Base-by-base conservation (phyloP, 2,888 invertebrate genomes). In the Rhogogaster chlorosoma region DNA sequence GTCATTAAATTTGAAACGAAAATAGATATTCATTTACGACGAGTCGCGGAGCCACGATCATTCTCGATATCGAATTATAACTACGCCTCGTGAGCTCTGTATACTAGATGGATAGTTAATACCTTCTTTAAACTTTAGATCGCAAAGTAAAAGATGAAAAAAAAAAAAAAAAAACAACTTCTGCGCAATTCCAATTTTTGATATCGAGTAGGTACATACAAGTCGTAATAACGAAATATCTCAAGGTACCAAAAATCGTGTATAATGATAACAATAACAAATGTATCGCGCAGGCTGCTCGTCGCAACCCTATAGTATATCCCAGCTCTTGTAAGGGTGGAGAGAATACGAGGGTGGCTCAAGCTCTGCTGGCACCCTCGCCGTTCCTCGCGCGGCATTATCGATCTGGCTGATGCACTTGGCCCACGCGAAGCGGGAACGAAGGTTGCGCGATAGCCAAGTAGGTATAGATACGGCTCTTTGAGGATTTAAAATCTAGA, bases 371-470 rank as follows among this genome's bases (percentile, higher is more conserved):
- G 29, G 70, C 36, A 71, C 70, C 70, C 70, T 71, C 70, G 36
- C 29, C n/a, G 32, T 15, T 29, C n/a, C 36, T 36, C 70, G 61
- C 12, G 26, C 73, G 73, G 26, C 73, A 73, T 73, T 38, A 73
- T 73, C 73, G 73, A 73, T 73, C 22, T 38, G 29, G 15, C 73
- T 22, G 73, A 73, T 73, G 73, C 73, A 73, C 73, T 73, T 73
- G 73, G 73, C 73, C 73, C 67, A 67, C 32, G 32, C 29, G 67
- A 53, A 67, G 32, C 67, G 15, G 67, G 32, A 67, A 32, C 67
- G 67, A 67, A 67, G 67, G 32, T 67, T 67, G 67, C 67, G 29
- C 67, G 67, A 38, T 18, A 36, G 70, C 70, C 70, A 38, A 71
- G 36, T 36, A n/a, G n/a, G n/a, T n/a, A n/a, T n/a, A n/a, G n/a